phyloP scores from a whole-genome alignment of 2,888 invertebrate species.

The Diadegma fenestrale region DNA sequence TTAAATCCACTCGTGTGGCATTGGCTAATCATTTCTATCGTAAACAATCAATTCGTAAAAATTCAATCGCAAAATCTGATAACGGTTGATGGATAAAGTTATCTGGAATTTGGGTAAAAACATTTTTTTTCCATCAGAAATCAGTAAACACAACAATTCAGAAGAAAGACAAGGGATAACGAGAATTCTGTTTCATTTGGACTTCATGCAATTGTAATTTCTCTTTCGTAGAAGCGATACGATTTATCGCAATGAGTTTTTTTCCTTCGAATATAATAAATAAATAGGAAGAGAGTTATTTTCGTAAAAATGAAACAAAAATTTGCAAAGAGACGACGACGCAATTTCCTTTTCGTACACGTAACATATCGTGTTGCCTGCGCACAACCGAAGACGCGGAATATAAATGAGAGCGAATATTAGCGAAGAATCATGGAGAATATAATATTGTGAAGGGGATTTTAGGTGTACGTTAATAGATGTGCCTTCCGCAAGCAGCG shows the following conservation, averaged over 20 bases:
- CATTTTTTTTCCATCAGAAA: neutral
- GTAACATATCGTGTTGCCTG: neutral
- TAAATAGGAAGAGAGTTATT: neutral
- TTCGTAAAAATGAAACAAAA: neutral
- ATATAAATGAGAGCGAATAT: constrained; percentile 13
- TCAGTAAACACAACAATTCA: neutral
- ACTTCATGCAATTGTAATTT: no score
- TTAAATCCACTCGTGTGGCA: neutral
- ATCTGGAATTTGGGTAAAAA: neutral
- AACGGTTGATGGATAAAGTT: neutral
- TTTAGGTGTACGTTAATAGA: constrained; percentile 22
- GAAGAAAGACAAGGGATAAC: no score
- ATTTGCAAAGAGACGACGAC: neutral
- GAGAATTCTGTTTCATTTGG: no score
- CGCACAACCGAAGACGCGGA: neutral
- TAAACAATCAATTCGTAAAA: neutral
- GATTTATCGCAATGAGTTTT: neutral
- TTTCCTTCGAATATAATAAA: neutral
- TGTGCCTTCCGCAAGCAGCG: constrained; percentile 54
- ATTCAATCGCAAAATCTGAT: neutral
- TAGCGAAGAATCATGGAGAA: constrained; percentile 13
- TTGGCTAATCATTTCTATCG: neutral
- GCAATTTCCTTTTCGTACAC: no score
- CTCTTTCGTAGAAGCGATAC: no score
- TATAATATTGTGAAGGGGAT: neutral